Evolutionary conservation across 2,888 invertebrate genomes (phyloP).

Genomic region (Gisinianus flammeolus): DNA sequence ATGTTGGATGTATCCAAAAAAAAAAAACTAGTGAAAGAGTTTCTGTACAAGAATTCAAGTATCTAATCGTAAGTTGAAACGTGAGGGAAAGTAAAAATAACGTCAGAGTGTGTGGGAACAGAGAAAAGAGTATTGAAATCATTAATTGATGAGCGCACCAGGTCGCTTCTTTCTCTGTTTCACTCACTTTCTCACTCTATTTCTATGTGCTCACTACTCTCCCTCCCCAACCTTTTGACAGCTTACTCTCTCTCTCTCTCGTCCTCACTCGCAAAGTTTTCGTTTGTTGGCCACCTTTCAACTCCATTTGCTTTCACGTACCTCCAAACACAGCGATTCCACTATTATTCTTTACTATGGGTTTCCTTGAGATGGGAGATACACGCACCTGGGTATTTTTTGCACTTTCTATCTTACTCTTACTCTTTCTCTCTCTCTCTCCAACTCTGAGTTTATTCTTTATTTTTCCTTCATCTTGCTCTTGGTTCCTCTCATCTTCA

Average conservation of each 20-base stretch:
- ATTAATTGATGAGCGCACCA: conserved; percentile 14
- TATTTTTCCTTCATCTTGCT: background rate
- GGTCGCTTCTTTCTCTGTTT: no score
- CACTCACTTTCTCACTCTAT: no score
- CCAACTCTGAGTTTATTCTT: background rate
- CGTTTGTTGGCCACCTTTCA: conserved; percentile 40
- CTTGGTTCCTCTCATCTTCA: no score
- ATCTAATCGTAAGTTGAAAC: background rate
- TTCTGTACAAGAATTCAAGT: no score
- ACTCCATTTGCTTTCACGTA: conserved; percentile 36
- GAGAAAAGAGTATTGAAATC: conserved; percentile 20
- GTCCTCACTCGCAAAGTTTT: background rate
- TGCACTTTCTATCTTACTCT: conserved; percentile 6
- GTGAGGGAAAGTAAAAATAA: conserved; percentile 21
- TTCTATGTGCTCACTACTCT: no score
- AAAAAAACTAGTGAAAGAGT: background rate
- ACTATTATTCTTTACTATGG: background rate
- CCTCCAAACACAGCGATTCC: background rate
- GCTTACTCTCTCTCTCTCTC: no score
- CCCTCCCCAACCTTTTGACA: no score
- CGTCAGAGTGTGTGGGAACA: conserved; percentile 9
- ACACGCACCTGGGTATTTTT: conserved; percentile 16
- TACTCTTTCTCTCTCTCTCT: background rate
- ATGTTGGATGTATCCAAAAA: background rate
- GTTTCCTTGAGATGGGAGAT: conserved; percentile 2